A percentile compares a stretch with the other conserved stretches of the same genome.
Conservation (phyloP, 2,888 invertebrate genomes). For the Entomobrya multifasciata region DNA sequence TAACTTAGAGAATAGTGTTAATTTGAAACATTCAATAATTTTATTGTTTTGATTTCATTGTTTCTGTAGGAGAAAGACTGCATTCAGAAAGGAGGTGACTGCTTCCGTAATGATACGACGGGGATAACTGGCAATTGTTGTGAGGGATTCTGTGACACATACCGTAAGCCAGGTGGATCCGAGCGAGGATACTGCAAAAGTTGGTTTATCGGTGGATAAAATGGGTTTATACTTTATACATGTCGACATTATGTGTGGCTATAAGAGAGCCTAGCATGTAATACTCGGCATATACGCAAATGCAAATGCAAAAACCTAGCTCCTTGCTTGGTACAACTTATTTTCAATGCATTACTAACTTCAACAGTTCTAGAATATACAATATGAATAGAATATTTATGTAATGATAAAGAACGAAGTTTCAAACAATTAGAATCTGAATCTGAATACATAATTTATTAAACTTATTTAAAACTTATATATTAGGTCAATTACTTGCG, state of each 20-base stretch:
- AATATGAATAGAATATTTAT: no score
- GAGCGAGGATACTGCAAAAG: constrained; percentile 69
- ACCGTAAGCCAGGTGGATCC: constrained; percentile 61
- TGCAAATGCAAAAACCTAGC: no score
- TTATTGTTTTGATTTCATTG: background rate
- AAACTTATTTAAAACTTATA: no score
- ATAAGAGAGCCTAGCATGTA: no score
- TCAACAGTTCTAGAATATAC: no score
- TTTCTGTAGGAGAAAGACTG: constrained; percentile 53
- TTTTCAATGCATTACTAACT: constrained; percentile 38
- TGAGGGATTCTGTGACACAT: constrained; percentile 67
- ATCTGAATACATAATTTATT: no score
- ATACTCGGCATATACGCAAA: no score
- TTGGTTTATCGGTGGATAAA: constrained; percentile 73
- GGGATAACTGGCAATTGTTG: constrained; percentile 63
- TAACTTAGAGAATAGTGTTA: no score
- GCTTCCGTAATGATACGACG: constrained; percentile 68
- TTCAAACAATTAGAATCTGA: no score
- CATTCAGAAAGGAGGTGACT: constrained; percentile 69
- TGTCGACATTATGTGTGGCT: background rate
- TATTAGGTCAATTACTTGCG: no score
- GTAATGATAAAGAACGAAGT: no score
- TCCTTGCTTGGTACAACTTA: constrained; percentile 10
- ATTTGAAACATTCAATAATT: background rate
- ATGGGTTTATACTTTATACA: background rate